These are phyloP conservation scores for Entomyzon cyanotis DNA, from an alignment of 2,113 vertebrate species.

Conservation along the genomic window DNA sequence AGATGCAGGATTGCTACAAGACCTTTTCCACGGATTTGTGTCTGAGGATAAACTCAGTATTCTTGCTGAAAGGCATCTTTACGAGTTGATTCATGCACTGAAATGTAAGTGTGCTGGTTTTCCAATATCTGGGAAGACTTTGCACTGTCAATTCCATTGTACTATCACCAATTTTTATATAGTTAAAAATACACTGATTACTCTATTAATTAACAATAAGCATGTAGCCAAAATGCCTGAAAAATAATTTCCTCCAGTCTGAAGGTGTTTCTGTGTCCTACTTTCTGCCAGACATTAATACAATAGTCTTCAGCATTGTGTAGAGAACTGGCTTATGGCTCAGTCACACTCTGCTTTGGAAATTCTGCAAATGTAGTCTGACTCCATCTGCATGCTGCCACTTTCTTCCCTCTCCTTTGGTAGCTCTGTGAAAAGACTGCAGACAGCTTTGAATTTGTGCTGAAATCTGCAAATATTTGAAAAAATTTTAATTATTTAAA, in stretches of 20 bases:
- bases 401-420: neutral
- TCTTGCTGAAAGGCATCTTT: conserved; percentile 80
- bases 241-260: neutral
- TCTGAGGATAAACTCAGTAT: conserved; percentile 78
- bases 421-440: neutral
- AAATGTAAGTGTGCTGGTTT: conserved; percentile 77
- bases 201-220: neutral
- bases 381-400: neutral
- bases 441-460: neutral
- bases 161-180: neutral
- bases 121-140: neutral
- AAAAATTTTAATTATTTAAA: neutral
- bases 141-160: neutral
- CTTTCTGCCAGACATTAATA: neutral
- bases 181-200: neutral
- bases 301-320: neutral
- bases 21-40: conserved; percentile 81
- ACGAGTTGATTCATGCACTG: conserved; percentile 83
- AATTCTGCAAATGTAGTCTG: neutral
- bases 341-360: neutral
- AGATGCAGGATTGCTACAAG: conserved; percentile 85
- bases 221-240: neutral
- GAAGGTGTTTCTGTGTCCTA: neutral
- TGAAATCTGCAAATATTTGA: neutral
- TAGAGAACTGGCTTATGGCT: neutral